phyloP scores from a whole-genome alignment of 2,888 invertebrate species.

The Apodemia duryi region DNA sequence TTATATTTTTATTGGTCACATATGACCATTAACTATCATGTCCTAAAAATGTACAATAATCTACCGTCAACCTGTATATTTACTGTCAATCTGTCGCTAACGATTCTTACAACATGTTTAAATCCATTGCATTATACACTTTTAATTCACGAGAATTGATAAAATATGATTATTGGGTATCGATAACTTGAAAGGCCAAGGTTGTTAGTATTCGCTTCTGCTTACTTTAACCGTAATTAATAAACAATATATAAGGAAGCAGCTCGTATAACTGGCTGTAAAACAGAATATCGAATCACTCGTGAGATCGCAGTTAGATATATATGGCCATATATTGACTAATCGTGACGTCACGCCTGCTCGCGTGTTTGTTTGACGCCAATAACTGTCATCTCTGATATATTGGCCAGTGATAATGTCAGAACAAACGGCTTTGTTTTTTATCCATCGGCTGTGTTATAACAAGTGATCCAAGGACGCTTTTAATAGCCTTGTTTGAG shows the following conservation, averaged over 20 bases:
- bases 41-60: no score
- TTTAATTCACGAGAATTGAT: no score
- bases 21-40: no score
- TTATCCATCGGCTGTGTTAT: conserved; percentile 7
- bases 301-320: conserved; percentile 12
- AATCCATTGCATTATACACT: no score
- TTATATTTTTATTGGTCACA: no score
- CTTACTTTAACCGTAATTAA: no score
- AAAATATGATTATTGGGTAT: no score
- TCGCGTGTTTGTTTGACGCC: conserved; percentile 28
- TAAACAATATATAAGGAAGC: neutral
- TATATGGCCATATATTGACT: conserved; percentile 2
- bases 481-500: neutral
- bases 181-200: no score
- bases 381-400: conserved; percentile 30
- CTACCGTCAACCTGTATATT: no score
- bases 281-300: conserved; percentile 9
- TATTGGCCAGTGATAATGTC: conserved; percentile 20
- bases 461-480: conserved; percentile 7
- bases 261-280: neutral
- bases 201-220: no score
- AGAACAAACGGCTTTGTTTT: conserved; percentile 6
- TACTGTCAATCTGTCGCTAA: no score
- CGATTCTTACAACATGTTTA: no score
- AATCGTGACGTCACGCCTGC: conserved; percentile 25